A percentile compares a stretch with the other conserved stretches of the same genome.
Evolutionary conservation across 1,140 invertebrate species (phyloP).

Genomic region (Plutomurus gul): DNA sequence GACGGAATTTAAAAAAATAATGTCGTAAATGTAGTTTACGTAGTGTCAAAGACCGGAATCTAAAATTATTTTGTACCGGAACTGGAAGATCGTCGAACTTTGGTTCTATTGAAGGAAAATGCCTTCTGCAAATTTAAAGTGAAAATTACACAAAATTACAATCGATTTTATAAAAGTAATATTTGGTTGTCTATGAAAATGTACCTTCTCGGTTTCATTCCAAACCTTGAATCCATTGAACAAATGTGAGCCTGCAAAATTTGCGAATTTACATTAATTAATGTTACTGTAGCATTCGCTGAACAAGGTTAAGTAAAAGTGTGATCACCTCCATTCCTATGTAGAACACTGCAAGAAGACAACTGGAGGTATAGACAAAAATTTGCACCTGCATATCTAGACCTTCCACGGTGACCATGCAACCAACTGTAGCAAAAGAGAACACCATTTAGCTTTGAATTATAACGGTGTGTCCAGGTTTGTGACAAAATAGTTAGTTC

Average conservation of each 20-base stretch:
- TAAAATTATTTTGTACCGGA: not conserved
- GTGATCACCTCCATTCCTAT: not conserved
- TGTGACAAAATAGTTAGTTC: not conserved
- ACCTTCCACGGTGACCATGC: not conserved
- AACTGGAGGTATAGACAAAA: not conserved
- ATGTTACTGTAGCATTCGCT: not conserved
- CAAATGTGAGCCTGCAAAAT: not conserved
- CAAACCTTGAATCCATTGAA: not conserved
- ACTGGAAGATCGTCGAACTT: constrained; percentile 19
- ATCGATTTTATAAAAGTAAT: no score
- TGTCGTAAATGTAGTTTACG: no score
- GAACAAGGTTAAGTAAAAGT: not conserved
- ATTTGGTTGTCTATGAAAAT: no score
- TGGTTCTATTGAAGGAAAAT: constrained; percentile 11
- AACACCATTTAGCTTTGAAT: not conserved
- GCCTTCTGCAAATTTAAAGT: no score
- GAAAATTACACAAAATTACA: no score
- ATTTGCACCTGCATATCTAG: not conserved
- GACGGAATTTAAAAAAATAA: no score
- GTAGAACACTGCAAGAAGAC: not conserved
- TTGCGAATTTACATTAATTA: not conserved
- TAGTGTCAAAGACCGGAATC: no score
- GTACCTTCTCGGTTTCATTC: constrained; percentile 31
- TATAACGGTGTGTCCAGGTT: not conserved
- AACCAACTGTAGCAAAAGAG: not conserved